phyloP scores from a whole-genome alignment of 2,113 vertebrate genomes.

The Megatriorchis doriae region DNA sequence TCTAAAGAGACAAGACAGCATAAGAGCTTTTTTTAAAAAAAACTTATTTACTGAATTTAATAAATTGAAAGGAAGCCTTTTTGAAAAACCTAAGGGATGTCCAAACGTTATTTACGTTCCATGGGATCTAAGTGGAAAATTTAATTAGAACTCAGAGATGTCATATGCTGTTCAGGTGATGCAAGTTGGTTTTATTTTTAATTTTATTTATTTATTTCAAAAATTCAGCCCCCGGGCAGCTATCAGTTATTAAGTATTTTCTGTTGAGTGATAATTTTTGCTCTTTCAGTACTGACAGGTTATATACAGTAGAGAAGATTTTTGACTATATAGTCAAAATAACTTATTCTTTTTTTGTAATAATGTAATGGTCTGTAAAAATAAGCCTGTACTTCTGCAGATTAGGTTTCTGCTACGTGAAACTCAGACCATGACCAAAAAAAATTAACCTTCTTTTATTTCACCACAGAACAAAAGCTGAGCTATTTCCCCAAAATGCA shows the following conservation, averaged over 20 bases:
- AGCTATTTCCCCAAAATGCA: not conserved
- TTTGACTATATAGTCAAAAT: not conserved
- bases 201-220: not conserved
- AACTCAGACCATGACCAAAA: not conserved
- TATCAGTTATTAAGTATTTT: not conserved
- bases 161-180: not conserved
- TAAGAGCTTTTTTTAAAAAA: not conserved
- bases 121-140: not conserved
- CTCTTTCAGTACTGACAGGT: not conserved
- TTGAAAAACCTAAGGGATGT: not conserved
- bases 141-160: slow-evolving; percentile 10
- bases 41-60: not conserved
- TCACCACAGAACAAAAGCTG: not conserved
- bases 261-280: not conserved
- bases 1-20: slow-evolving; percentile 25
- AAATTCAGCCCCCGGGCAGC: not conserved
- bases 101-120: not conserved
- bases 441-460: not conserved
- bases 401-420: not conserved
- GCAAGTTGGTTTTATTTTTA: not conserved
- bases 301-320: not conserved
- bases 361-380: not conserved
- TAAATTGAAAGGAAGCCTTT: not conserved
- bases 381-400: not conserved
- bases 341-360: not conserved